Base-by-base conservation (phyloP, 2,888 invertebrate genomes). In the Camponotus fellah region DNA sequence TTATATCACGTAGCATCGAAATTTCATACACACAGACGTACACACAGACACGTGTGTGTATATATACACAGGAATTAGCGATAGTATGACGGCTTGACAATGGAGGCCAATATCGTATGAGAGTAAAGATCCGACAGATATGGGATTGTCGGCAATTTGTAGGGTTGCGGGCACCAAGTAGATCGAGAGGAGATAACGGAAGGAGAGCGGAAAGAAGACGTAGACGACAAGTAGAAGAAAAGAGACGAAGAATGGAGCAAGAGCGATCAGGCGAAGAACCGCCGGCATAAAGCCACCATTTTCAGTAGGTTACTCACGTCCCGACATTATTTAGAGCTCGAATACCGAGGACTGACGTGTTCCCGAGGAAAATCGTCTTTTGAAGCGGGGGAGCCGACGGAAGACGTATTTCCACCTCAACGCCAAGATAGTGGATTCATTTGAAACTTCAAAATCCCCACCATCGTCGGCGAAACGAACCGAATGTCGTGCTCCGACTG, bases 241-340 rank as follows among this genome's bases (percentile, higher is more conserved):
- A 56, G 34, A 26, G 37, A 64, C 53, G 66, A 72, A 62, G 80
- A 37, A 56, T 37, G 64, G 37, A 62, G 69, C 37, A 49, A 65
- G 82, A 60, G 75, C 83, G 86, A 58, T 32, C 82, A 80, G 62
- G 72, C 71, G 86, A 83, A 85, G 85, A 80, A 85, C 80, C 84
- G 76, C 71, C 77, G 83, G 72, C 46, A 77, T 64, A 84, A 86
- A 87, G 85, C 86, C 79, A 86, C 32, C 87, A 76, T 88, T 86
- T 87, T 88, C 86, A 82, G 90, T 88, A 90, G 83, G 86, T 87
- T 84, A 82, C 88, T 91, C 90, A 90, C 91, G 91, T 90, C 64
- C 86, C 86, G 68, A 76, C 89, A 86, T 91, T 89, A 91, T 91
- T 91, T 87, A 88, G 87, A 88, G 84, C 89, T 80, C 83, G 87